Evolutionary conservation across 2,113 vertebrate species (phyloP).

Genomic region (Erythrocercus mccallii): DNA sequence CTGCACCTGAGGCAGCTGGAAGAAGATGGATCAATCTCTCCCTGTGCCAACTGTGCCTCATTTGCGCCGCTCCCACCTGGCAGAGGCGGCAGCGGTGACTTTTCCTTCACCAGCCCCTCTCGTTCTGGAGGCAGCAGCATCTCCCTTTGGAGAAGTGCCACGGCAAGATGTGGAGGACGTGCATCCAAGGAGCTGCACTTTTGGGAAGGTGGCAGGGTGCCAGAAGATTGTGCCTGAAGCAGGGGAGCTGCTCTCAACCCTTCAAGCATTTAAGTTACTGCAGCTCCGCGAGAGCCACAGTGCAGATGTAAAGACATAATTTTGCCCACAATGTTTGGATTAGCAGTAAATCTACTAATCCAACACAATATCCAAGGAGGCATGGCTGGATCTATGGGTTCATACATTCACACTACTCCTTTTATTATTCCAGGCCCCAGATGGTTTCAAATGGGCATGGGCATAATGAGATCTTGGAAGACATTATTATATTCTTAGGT

Average conservation of each 20-base stretch:
- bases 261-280: conserved; percentile 34
- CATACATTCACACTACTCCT: conserved; percentile 61
- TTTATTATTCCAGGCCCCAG: conserved; percentile 64
- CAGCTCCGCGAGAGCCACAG: background rate
- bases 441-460: conserved; percentile 53
- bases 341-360: conserved; percentile 68
- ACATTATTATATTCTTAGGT: conserved; percentile 69
- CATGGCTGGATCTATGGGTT: conserved; percentile 50
- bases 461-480: conserved; percentile 69
- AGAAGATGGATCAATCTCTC: background rate
- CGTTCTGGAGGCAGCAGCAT: background rate
- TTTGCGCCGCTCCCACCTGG: background rate
- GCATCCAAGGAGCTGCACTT: conserved; percentile 19
- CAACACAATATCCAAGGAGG: conserved; percentile 57
- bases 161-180: background rate
- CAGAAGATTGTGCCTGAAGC: conserved; percentile 23
- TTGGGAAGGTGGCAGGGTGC: conserved; percentile 24
- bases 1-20: conserved; percentile 37
- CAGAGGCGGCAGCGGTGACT: background rate
- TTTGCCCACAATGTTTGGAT: conserved; percentile 60
- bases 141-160: background rate
- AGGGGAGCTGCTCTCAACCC: conserved; percentile 42
- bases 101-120: background rate
- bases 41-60: background rate
- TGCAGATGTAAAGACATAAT: conserved; percentile 61